phyloP scores from a whole-genome alignment of 2,888 invertebrate genomes.

The Cepaea hortensis region DNA sequence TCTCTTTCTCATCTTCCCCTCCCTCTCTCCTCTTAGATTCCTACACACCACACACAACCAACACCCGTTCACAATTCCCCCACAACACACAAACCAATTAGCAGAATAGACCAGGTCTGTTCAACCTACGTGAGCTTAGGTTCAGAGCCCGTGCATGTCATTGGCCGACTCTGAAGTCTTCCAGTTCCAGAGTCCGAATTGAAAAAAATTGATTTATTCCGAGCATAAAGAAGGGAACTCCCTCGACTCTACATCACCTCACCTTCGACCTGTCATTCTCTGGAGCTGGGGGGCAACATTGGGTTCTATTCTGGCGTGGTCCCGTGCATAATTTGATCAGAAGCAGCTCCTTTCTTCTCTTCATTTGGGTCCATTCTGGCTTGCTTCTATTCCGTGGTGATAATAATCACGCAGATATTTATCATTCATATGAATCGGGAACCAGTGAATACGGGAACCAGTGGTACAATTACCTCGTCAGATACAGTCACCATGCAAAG shows the following conservation, averaged over 20 bases:
- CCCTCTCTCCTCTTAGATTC: conserved; percentile 7
- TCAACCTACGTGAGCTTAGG: conserved; percentile 31
- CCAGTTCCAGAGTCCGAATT: conserved; percentile 35
- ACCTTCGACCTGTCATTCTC: conserved; percentile 35
- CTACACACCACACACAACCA: conserved; percentile 1
- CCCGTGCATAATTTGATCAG: conserved; percentile 44
- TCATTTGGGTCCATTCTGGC: conserved; percentile 3
- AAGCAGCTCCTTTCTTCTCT: conserved; percentile 7
- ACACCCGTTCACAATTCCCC: conserved; percentile 33
- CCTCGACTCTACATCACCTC: conserved; percentile 15
- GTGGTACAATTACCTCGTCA: neutral
- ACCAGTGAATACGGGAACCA: neutral
- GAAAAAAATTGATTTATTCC: conserved; percentile 42
- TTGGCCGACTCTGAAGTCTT: conserved; percentile 28
- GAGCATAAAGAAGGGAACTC: conserved; percentile 31
- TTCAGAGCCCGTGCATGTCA: conserved; percentile 34
- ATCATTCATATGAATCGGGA: conserved; percentile 15
- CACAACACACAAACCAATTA: conserved; percentile 45
- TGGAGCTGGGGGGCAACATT: neutral
- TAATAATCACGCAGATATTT: conserved; percentile 20
- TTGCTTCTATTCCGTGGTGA: no score
- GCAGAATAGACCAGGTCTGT: conserved; percentile 26
- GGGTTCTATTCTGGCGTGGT: conserved; percentile 1
- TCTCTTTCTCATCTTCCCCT: no score
- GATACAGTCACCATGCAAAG: neutral